Evolutionary conservation across 2,888 invertebrate genomes (phyloP).

Genomic region (Drosophila setosimentum): DNA sequence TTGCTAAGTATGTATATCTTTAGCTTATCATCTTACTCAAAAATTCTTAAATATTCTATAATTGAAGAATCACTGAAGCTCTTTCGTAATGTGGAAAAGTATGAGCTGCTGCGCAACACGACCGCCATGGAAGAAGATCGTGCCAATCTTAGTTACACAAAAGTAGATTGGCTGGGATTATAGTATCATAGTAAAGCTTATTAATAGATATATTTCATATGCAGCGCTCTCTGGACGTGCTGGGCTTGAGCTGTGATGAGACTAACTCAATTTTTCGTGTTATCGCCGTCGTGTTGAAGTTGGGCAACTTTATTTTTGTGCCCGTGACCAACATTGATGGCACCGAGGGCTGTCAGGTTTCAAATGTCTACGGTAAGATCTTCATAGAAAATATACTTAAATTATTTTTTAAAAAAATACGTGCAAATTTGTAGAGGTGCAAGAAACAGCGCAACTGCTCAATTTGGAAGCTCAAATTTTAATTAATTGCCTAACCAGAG

Average conservation of each 20-base stretch:
- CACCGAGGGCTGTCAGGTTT: conserved; percentile 93
- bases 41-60: neutral
- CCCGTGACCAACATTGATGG: conserved; percentile 95
- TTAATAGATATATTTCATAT: conserved; percentile 3
- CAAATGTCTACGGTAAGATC: conserved; percentile 90
- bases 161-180: conserved; percentile 87
- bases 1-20: conserved; percentile 90
- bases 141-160: conserved; percentile 90
- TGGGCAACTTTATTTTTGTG: conserved; percentile 94
- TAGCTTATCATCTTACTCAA: neutral
- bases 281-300: conserved; percentile 93
- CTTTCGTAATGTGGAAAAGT: conserved; percentile 89
- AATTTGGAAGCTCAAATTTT: conserved; percentile 86
- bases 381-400: neutral
- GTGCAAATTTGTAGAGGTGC: conserved; percentile 82
- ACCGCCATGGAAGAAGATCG: conserved; percentile 88
- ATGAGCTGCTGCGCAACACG: conserved; percentile 89
- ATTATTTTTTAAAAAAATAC: neutral
- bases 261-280: conserved; percentile 92
- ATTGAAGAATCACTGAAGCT: conserved; percentile 87
- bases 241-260: conserved; percentile 90
- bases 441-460: conserved; percentile 86
- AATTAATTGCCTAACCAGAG: conserved; percentile 85
- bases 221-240: conserved; percentile 92
- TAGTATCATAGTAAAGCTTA: neutral